Evolutionary conservation across 1,140 invertebrate genomes (phyloP).

Genomic region (Monochamus saltuarius): DNA sequence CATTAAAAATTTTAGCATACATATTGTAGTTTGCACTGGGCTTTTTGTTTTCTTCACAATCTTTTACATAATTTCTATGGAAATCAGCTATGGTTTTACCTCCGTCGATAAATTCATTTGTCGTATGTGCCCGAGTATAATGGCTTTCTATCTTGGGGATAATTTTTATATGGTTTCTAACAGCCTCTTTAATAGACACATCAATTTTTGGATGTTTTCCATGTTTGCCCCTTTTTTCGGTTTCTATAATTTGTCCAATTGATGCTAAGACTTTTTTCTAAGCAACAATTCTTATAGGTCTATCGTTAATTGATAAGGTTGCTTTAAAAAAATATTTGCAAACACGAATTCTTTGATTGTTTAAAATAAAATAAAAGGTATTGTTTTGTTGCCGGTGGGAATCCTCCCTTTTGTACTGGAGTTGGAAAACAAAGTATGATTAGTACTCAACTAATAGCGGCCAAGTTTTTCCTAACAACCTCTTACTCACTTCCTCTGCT

Average conservation of each 20-base stretch:
- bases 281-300: not conserved
- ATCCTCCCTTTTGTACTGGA: not conserved
- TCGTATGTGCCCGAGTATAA: not conserved
- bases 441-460: no score
- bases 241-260: no score
- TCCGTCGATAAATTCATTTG: constrained; percentile 5
- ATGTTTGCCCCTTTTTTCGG: no score
- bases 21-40: no score
- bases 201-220: no score
- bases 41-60: not conserved
- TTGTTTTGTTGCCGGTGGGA: not conserved
- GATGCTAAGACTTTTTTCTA: not conserved
- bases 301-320: constrained; percentile 7
- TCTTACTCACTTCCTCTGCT: no score
- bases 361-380: constrained; percentile 15
- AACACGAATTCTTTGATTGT: constrained; percentile 7
- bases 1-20: constrained; percentile 10
- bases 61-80: constrained; percentile 8
- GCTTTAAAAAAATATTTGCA: constrained; percentile 10
- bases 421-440: no score
- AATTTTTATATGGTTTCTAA: no score
- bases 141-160: constrained; percentile 15
- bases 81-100: constrained; percentile 10
- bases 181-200: no score
- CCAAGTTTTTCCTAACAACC: no score